Base-by-base conservation (phyloP, 1,140 invertebrate species). In the Drosophila rhopaloa region DNA sequence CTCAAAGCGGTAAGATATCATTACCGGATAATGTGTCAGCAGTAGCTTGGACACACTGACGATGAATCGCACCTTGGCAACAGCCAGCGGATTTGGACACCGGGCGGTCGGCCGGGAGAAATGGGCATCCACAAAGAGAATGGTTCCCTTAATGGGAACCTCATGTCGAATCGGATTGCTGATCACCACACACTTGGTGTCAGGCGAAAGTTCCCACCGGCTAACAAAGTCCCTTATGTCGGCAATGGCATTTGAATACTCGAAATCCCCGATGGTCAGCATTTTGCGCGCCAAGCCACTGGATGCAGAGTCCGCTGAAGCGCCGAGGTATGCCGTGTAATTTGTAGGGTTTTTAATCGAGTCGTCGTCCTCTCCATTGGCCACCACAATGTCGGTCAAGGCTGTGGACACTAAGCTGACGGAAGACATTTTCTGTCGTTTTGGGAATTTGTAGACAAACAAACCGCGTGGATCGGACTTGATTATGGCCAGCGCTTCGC, bases 1-100 rank as follows among this genome's bases (percentile, higher is more conserved):
- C 51, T 90, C 88, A 47, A 90, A 90, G 0, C 88, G 88, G 24
- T 90, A 90, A 10, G 88, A 88, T n/a, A 91, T 51, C 88, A 90
- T 90, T 0, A 90, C 67, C 0, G 88, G 88, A 53, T 90, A 90
- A 60, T 67, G 54, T 1, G 13, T 38, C 13, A 51, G 65, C 58
- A 90, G 0, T 6, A 90, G 5, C 10, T 58, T 67, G 0, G 88
- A 90, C 2, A 91, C 68, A 4, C 67, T 74, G 0, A 90, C 40
- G n/a, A 88, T 76, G 11, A 90, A 90, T 1, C 88, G 80, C 8
- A 91, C 82, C 37, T 91, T 88, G 19, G 88, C 88, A 41, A 90
- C 88, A 0, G 88, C 79, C 59, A 90, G 10, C 0, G 88, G 88
- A 71, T 83, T 90, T 0, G 90, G 90, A 29, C 90, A 91, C 10